phyloP scores from a whole-genome alignment of 1,140 invertebrate species.

The Thereuonema tuberculata region DNA sequence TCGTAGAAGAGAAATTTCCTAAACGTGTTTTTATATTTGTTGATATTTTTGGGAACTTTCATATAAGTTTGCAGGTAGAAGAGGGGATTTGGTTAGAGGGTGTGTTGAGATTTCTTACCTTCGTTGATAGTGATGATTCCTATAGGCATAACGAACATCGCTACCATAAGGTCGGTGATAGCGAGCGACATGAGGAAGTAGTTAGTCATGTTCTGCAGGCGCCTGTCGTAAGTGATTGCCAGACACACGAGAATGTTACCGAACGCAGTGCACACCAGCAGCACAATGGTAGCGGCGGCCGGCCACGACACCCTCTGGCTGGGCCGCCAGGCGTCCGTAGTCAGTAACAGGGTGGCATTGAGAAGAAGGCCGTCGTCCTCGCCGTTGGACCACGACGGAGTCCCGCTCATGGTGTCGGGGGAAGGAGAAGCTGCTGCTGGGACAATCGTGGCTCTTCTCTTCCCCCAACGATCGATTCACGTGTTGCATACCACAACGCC shows the following conservation, averaged over 20 bases:
- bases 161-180: conserved; percentile 36
- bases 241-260: conserved; percentile 30
- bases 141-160: conserved; percentile 35
- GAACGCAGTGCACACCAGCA: conserved; percentile 15
- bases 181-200: conserved; percentile 39
- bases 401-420: too few species aligned
- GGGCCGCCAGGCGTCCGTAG: background rate
- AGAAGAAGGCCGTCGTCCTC: too few species aligned
- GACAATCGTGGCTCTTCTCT: too few species aligned
- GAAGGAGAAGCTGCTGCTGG: too few species aligned
- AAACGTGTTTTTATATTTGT: too few species aligned
- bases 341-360: too few species aligned
- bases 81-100: background rate
- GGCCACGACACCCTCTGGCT: background rate
- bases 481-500: too few species aligned
- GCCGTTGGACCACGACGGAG: too few species aligned
- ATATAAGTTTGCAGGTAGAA: too few species aligned
- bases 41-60: too few species aligned
- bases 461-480: too few species aligned
- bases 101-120: conserved; percentile 18
- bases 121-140: conserved; percentile 32
- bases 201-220: conserved; percentile 35
- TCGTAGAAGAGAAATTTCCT: too few species aligned
- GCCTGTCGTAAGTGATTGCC: conserved; percentile 26
- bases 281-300: background rate